Evolutionary conservation across 1,140 invertebrate genomes (phyloP).

Genomic region (Hyles vespertilio): DNA sequence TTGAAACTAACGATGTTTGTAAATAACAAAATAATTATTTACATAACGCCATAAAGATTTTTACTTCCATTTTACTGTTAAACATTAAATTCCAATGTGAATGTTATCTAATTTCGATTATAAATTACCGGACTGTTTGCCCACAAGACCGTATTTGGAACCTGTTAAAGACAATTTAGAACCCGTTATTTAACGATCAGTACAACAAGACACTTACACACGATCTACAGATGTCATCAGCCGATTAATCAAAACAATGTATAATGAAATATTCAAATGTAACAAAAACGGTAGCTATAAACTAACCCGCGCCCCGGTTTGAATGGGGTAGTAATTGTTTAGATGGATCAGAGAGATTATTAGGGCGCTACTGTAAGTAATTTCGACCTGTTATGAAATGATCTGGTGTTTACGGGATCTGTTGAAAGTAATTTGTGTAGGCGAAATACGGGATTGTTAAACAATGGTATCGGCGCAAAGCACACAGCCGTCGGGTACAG

Average conservation of each 20-base stretch:
- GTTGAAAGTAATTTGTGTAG: slow-evolving; percentile 43
- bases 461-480: slow-evolving; percentile 38
- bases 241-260: slow-evolving; percentile 17
- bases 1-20: slow-evolving; percentile 28
- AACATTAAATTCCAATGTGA: slow-evolving; percentile 31
- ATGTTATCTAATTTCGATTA: slow-evolving; percentile 43
- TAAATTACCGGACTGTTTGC: slow-evolving; percentile 33
- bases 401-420: slow-evolving; percentile 20
- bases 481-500: slow-evolving; percentile 34
- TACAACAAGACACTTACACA: slow-evolving; percentile 40
- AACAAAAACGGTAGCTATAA: no score
- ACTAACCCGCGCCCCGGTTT: no score
- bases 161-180: slow-evolving; percentile 29
- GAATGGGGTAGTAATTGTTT: no score
- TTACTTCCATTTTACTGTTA: slow-evolving; percentile 28
- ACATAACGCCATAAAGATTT: slow-evolving; percentile 22
- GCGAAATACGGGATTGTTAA: slow-evolving; percentile 31
- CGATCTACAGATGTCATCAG: slow-evolving; percentile 16
- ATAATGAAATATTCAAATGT: no score
- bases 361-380: not conserved
- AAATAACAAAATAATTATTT: slow-evolving; percentile 33
- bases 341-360: no score
- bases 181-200: slow-evolving; percentile 32
- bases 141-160: slow-evolving; percentile 19
- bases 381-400: slow-evolving; percentile 10